Evolutionary conservation across 2,113 vertebrate genomes (phyloP).

Genomic region (Perognathus longimembris): DNA sequence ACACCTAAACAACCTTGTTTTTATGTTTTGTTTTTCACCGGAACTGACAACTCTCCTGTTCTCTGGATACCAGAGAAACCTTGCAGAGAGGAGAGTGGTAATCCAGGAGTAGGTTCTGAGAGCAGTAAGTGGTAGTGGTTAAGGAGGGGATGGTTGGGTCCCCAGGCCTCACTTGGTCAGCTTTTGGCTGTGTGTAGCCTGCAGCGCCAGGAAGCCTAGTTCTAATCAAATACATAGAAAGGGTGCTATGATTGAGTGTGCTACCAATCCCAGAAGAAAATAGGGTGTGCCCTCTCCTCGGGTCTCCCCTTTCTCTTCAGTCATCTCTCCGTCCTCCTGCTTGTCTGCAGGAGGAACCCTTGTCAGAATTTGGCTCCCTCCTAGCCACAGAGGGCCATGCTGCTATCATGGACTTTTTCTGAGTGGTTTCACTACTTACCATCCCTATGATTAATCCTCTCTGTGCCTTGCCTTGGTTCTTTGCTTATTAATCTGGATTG

Average conservation of each 20-base stretch:
- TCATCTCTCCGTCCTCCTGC: not conserved
- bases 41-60: not conserved
- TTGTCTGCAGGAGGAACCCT: no score
- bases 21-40: not conserved
- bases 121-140: not conserved
- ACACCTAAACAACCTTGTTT: not conserved
- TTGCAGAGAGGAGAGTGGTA: constrained; percentile 5
- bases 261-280: not conserved
- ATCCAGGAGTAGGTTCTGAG: not conserved
- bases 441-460: not conserved
- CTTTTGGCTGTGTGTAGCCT: constrained; percentile 6
- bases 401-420: not conserved
- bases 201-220: not conserved
- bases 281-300: not conserved
- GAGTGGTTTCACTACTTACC: not conserved
- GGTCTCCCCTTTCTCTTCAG: not conserved
- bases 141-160: not conserved
- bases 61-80: not conserved
- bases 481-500: constrained; percentile 27
- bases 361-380: constrained; percentile 14
- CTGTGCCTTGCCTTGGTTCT: not conserved
- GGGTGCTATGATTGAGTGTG: not conserved
- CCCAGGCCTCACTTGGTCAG: not conserved
- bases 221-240: not conserved
- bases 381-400: not conserved